Conservation (phyloP, 1,140 invertebrate genomes). For the Apocrypta bakeri region DNA sequence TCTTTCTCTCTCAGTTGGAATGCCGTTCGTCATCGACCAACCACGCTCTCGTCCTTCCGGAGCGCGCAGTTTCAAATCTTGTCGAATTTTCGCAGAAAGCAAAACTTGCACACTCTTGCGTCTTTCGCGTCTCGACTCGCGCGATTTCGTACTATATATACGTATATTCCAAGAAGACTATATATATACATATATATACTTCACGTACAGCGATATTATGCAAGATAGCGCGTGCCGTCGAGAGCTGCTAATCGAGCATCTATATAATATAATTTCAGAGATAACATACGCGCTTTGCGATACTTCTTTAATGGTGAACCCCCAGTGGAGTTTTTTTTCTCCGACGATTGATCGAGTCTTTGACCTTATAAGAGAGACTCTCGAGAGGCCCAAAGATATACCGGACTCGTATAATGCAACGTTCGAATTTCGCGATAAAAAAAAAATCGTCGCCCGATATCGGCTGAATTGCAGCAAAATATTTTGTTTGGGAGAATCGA, state of each 20-base stretch:
- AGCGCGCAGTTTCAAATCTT: too few species aligned
- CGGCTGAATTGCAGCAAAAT: too few species aligned
- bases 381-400: background rate
- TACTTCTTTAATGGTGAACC: too few species aligned
- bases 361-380: background rate
- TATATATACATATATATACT: too few species aligned
- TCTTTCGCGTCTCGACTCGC: background rate
- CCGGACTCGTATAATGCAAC: too few species aligned
- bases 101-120: too few species aligned
- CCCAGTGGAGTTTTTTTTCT: background rate
- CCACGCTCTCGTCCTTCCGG: background rate
- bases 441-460: too few species aligned
- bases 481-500: too few species aligned
- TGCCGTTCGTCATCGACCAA: background rate
- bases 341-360: background rate
- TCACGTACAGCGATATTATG: background rate
- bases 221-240: background rate
- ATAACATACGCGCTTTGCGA: too few species aligned
- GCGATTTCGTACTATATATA: background rate
- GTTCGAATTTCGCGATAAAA: too few species aligned
- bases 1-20: background rate
- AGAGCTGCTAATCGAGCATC: background rate
- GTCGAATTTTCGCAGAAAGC: background rate
- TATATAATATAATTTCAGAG: background rate
- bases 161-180: too few species aligned